phyloP scores from a whole-genome alignment of 2,888 invertebrate species.

The Thalpophila matura region DNA sequence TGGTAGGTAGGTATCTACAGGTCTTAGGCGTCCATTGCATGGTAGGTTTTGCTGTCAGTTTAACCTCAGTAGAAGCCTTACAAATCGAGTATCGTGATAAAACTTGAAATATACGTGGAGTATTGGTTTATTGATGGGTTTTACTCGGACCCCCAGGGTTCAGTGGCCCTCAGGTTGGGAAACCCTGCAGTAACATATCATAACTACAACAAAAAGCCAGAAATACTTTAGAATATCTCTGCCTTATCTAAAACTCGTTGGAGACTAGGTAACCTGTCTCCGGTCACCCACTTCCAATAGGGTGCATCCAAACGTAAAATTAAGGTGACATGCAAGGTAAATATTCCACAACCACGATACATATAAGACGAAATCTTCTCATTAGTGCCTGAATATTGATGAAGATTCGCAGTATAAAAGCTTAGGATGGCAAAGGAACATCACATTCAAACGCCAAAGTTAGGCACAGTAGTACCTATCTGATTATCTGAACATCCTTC shows the following conservation, averaged over 20 bases:
- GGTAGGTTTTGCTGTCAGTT: too few species aligned
- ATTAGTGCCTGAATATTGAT: slow-evolving; percentile 56
- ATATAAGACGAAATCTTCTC: slow-evolving; percentile 12
- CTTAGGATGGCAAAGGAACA: neutral
- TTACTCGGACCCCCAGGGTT: too few species aligned
- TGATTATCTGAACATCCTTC: neutral
- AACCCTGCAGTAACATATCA: too few species aligned
- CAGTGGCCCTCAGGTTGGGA: too few species aligned
- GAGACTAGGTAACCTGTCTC: neutral
- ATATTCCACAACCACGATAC: slow-evolving; percentile 30
- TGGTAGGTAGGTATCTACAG: too few species aligned
- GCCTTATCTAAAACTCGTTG: neutral
- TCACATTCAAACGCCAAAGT: slow-evolving; percentile 31
- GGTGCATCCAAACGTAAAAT: slow-evolving; percentile 35
- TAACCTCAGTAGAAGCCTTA: too few species aligned
- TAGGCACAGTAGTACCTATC: slow-evolving; percentile 1
- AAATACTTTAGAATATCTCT: slow-evolving; percentile 3
- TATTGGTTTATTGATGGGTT: too few species aligned
- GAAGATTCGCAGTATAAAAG: slow-evolving; percentile 41
- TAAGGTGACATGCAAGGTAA: slow-evolving; percentile 38
- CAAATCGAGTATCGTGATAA: too few species aligned
- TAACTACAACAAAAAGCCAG: neutral
- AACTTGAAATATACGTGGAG: too few species aligned
- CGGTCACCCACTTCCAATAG: slow-evolving; percentile 27
- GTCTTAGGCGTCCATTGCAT: too few species aligned